These are phyloP conservation scores for Patagioenas fasciata DNA, from an alignment of 2,113 vertebrate genomes.

Conservation along the genomic window DNA sequence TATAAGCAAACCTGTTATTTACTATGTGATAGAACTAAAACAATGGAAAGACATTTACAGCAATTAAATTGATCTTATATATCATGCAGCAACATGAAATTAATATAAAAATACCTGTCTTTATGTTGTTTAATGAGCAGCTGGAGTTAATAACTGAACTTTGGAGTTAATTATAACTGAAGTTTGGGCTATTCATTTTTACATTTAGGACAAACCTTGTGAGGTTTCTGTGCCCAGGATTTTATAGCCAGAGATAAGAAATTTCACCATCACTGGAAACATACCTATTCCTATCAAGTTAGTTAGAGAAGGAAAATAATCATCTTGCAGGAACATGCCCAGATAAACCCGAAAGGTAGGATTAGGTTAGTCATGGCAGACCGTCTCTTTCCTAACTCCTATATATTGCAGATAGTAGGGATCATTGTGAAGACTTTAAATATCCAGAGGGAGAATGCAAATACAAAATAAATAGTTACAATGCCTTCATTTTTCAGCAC, in stretches of 20 bases:
- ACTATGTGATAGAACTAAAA: background rate
- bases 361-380: background rate
- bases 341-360: background rate
- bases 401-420: background rate
- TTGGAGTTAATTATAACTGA: slow-evolving; percentile 57
- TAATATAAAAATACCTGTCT: background rate
- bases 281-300: background rate
- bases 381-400: background rate
- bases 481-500: background rate
- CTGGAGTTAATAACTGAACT: slow-evolving; percentile 56
- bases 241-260: slow-evolving; percentile 37
- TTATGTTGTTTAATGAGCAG: slow-evolving; percentile 30
- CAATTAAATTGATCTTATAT: background rate
- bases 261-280: slow-evolving; percentile 28
- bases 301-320: slow-evolving; percentile 12
- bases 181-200: slow-evolving; percentile 31
- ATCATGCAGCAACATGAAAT: slow-evolving; percentile 21
- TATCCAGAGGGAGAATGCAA: background rate
- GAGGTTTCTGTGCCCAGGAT: slow-evolving; percentile 41
- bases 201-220: slow-evolving; percentile 6
- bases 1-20: background rate
- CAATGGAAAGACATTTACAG: background rate
- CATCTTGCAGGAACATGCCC: background rate
- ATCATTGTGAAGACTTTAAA: background rate
- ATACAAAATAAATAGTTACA: background rate